Evolutionary conservation across 2,888 invertebrate genomes (phyloP).

Genomic region (Agrotis clavis): DNA sequence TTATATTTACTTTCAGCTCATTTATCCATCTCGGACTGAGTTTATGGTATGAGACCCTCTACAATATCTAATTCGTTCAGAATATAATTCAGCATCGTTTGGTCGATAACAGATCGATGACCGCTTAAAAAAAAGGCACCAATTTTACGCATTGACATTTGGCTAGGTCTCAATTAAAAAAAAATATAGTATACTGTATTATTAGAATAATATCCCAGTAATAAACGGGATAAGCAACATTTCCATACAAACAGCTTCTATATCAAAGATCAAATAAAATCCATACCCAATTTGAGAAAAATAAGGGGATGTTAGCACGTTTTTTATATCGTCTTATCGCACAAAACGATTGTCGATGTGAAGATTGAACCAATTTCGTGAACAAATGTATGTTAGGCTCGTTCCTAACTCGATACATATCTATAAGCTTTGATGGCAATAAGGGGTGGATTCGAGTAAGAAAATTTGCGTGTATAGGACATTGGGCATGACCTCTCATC

Average conservation of each 20-base stretch:
- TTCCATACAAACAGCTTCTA: slow-evolving; percentile 47
- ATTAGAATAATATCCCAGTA: no score
- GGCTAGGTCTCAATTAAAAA: no score
- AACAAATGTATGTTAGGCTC: slow-evolving; percentile 51
- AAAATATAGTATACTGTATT: no score
- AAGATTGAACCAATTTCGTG: slow-evolving; percentile 75
- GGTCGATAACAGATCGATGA: no score
- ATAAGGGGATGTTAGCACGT: slow-evolving; percentile 61
- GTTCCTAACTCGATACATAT: slow-evolving; percentile 77
- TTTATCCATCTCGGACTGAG: no score
- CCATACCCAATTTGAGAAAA: slow-evolving; percentile 59
- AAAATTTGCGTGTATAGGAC: neutral
- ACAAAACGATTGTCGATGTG: slow-evolving; percentile 65
- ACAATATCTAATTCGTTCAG: no score
- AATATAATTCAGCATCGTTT: no score
- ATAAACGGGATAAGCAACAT: slow-evolving; percentile 1
- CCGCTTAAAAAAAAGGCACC: no score
- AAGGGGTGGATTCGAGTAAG: neutral
- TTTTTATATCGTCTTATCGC: slow-evolving; percentile 63
- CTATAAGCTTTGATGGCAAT: slow-evolving; percentile 58
- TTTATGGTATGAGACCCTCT: no score
- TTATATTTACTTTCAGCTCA: no score
- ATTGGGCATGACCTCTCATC: neutral
- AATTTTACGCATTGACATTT: no score
- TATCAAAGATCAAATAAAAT: slow-evolving; percentile 65